Conservation (phyloP, 1,140 invertebrate species). For the Lerema accius region DNA sequence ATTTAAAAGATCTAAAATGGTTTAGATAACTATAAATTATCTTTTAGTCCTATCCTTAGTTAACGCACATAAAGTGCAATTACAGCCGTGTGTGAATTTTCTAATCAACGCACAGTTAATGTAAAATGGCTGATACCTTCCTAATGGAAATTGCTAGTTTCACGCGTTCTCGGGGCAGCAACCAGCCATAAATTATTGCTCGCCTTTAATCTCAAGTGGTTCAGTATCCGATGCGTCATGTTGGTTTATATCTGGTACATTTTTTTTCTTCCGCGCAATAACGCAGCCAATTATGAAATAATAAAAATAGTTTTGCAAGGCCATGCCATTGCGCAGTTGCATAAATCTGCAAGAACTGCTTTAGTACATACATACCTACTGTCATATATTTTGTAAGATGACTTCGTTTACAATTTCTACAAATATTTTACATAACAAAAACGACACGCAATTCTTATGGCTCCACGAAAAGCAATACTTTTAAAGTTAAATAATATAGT, state of each 20-base stretch:
- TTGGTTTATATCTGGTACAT: constrained; percentile 11
- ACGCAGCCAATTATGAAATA: background rate
- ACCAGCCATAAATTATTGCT: constrained; percentile 31
- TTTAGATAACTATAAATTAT: too few relatives aligned
- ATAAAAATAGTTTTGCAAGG: background rate
- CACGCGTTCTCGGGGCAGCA: constrained; percentile 24
- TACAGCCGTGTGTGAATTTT: constrained; percentile 27
- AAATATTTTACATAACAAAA: too few relatives aligned
- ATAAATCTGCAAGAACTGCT: too few relatives aligned
- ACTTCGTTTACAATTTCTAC: too few relatives aligned
- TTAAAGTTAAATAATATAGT: background rate
- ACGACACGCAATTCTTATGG: too few relatives aligned
- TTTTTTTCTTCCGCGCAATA: background rate
- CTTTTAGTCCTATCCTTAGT: background rate
- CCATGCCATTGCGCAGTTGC: too few relatives aligned
- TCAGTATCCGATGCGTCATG: constrained; percentile 11
- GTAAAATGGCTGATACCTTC: constrained; percentile 27
- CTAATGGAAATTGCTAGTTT: constrained; percentile 32
- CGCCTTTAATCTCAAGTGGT: constrained; percentile 29
- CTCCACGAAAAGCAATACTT: background rate
- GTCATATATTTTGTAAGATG: too few relatives aligned
- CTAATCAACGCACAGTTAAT: constrained; percentile 30
- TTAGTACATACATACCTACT: too few relatives aligned
- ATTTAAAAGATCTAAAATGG: too few relatives aligned
- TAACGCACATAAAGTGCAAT: constrained; percentile 7